A percentile compares a stretch with the other conserved stretches of the same genome.
phyloP scores from a whole-genome alignment of 2,797 vertebrate species.

The Tangara arthus region DNA sequence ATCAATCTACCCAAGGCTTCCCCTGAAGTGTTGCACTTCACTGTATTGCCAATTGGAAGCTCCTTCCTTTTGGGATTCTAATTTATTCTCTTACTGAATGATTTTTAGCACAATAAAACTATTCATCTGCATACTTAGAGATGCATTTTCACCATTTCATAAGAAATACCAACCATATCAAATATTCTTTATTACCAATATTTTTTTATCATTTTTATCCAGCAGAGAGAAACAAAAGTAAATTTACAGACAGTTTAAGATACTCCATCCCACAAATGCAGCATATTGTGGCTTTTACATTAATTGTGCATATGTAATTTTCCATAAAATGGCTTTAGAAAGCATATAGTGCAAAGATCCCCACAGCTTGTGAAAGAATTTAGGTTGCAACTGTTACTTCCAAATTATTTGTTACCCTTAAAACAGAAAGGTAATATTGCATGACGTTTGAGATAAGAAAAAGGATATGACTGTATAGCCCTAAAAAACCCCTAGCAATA shows the following conservation, averaged over 20 bases:
- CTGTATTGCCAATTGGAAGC: not conserved
- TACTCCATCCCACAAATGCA: not conserved
- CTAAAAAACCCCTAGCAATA: not conserved
- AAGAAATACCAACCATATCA: not conserved
- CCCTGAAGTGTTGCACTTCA: not conserved
- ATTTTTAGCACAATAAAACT: not conserved
- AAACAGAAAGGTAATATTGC: not conserved
- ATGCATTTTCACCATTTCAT: not conserved
- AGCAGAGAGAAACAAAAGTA: not conserved
- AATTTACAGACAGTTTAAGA: not conserved
- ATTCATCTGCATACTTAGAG: not conserved
- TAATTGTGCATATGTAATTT: not conserved
- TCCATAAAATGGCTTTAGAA: not conserved
- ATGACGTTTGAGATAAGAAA: not conserved
- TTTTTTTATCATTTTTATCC: not conserved
- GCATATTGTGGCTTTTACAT: not conserved
- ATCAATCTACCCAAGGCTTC: not conserved
- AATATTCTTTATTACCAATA: not conserved
- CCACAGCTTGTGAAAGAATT: not conserved
- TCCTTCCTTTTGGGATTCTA: not conserved
- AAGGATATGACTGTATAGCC: not conserved
- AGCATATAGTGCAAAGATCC: not conserved
- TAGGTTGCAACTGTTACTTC: not conserved
- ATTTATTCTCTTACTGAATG: not conserved
- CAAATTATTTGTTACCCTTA: not conserved